Conservation (phyloP, 2,888 invertebrate species). For the Sycophila texana region DNA sequence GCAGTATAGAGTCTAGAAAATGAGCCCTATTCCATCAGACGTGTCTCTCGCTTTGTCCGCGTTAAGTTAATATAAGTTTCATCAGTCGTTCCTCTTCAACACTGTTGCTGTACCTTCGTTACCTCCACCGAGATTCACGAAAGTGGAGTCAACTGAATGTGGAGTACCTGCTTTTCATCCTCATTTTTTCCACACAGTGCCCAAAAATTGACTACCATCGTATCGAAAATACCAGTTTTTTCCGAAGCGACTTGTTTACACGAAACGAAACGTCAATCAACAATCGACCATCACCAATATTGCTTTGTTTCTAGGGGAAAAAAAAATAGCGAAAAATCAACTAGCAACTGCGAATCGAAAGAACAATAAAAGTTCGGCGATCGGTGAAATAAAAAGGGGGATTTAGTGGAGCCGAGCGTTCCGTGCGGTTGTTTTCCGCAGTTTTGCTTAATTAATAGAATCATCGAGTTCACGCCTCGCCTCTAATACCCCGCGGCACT, state of each 20-base stretch:
- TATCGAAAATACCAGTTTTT: too few relatives aligned
- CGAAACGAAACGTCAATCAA: not conserved
- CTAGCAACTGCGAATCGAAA: not conserved
- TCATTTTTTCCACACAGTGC: too few relatives aligned
- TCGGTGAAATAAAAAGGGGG: not conserved
- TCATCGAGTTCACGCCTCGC: constrained; percentile 50
- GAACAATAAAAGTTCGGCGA: not conserved
- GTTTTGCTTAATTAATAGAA: constrained; percentile 61
- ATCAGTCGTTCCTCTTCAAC: too few relatives aligned
- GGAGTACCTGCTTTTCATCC: too few relatives aligned
- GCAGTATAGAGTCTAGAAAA: not conserved
- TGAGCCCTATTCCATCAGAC: not conserved
- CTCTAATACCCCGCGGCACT: constrained; percentile 8
- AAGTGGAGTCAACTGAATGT: too few relatives aligned
- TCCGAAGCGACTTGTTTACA: too few relatives aligned
- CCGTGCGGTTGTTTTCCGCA: constrained; percentile 37
- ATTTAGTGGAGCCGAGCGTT: not conserved
- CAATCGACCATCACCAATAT: not conserved
- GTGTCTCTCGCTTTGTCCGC: not conserved
- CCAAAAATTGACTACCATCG: too few relatives aligned
- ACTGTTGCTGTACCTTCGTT: too few relatives aligned
- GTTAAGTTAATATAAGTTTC: not conserved
- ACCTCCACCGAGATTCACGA: too few relatives aligned
- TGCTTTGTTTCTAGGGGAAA: not conserved
- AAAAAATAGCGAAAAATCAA: not conserved